Percentiles rank a stretch among this genome's conserved stretches.
Conservation (phyloP, 2,113 vertebrate genomes). For the Prunella himalayana region DNA sequence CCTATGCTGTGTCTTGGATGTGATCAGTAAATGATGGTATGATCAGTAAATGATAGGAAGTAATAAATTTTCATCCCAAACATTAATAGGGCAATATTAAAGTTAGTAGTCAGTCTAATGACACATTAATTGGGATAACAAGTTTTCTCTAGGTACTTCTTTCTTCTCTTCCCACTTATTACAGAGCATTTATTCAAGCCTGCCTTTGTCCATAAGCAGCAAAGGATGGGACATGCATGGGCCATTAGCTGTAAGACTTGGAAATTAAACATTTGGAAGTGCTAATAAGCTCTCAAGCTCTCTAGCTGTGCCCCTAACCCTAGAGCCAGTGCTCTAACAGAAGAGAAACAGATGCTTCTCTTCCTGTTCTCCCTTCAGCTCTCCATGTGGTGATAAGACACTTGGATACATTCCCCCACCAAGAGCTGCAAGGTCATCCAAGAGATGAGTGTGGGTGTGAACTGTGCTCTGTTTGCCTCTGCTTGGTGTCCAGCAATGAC, state of each 20-base stretch:
- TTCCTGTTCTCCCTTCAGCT: background rate
- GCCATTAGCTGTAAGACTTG: background rate
- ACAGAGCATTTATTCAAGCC: background rate
- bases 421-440: background rate
- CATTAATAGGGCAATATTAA: background rate
- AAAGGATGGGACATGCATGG: background rate
- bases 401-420: background rate
- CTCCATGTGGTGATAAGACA: background rate
- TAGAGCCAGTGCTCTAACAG: background rate
- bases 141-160: background rate
- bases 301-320: background rate
- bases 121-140: background rate
- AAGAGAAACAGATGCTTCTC: slow-evolving; percentile 2
- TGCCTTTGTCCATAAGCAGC: background rate
- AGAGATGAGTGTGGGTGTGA: background rate
- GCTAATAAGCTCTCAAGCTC: background rate
- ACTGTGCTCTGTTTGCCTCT: background rate
- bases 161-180: background rate
- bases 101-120: background rate
- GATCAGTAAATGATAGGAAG: background rate
- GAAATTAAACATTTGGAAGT: background rate
- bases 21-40: background rate
- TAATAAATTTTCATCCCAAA: background rate
- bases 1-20: background rate
- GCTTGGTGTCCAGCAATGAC: background rate